A percentile compares a stretch with the other conserved stretches of the same genome.
These are phyloP conservation scores for Lacerta agilis DNA, from an alignment of 2,797 vertebrate genomes.

Conservation along the genomic window DNA sequence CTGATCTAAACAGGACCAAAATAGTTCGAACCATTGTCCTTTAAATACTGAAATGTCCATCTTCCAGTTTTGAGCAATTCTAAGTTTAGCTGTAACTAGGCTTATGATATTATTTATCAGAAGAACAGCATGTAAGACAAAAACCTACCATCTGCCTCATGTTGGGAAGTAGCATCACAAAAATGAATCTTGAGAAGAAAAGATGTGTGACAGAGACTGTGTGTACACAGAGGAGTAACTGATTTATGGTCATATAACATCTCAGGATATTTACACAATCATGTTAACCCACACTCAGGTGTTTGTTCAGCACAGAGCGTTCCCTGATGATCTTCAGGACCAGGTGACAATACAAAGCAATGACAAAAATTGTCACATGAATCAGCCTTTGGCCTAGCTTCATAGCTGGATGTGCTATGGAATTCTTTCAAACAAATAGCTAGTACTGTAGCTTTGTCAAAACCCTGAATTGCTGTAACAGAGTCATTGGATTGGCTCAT, in stretches of 20 bases:
- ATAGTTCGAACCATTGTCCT: neutral
- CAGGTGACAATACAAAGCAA: neutral
- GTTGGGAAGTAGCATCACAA: neutral
- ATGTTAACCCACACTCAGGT: neutral
- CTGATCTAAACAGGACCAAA: too few relatives aligned
- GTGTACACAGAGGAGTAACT: too few relatives aligned
- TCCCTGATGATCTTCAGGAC: neutral
- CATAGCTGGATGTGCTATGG: neutral
- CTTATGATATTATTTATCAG: neutral
- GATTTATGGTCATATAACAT: neutral
- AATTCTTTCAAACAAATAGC: neutral
- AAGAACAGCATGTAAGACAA: neutral
- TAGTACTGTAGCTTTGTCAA: neutral
- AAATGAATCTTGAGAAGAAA: neutral
- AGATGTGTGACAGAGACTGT: too few relatives aligned
- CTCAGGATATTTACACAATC: neutral
- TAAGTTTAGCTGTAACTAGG: neutral
- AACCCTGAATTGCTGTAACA: neutral
- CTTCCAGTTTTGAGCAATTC: neutral
- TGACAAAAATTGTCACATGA: neutral
- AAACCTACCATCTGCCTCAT: neutral
- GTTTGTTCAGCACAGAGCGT: neutral
- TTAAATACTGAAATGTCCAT: neutral
- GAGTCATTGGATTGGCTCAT: neutral
- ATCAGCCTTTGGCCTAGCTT: neutral